phyloP scores from a whole-genome alignment of 2,797 vertebrate genomes.

The Anableps anableps region DNA sequence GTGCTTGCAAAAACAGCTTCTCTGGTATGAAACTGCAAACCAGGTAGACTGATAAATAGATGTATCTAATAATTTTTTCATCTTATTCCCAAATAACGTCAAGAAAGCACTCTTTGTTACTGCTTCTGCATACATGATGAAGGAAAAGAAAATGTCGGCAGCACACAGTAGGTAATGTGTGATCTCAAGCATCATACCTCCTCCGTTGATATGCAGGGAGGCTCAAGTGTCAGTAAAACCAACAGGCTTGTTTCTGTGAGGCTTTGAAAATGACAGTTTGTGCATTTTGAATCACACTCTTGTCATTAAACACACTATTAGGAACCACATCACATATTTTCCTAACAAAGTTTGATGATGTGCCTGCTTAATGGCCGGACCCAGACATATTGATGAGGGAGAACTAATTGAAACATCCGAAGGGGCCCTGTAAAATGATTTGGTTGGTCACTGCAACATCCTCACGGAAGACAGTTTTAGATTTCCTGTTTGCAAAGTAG shows the following conservation, averaged over 20 bases:
- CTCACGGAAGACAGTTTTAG: conserved; percentile 13
- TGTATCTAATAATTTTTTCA: not conserved
- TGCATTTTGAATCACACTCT: conserved; percentile 17
- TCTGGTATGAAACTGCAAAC: conserved; percentile 17
- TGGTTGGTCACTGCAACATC: conserved; percentile 4
- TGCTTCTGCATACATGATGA: not conserved
- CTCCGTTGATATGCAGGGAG: not conserved
- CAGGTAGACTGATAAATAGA: conserved; percentile 1
- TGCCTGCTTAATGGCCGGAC: conserved; percentile 25
- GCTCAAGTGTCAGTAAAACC: conserved; percentile 10
- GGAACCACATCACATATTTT: conserved; percentile 34
- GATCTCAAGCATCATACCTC: not conserved
- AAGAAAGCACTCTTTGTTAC: not conserved
- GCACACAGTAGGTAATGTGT: not conserved
- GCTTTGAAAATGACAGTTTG: conserved; percentile 12
- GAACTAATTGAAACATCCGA: conserved; percentile 42
- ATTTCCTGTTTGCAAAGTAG: conserved; percentile 16
- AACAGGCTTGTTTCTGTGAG: conserved; percentile 22
- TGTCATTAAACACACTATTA: conserved; percentile 43
- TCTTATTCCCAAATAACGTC: not conserved
- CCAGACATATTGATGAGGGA: conserved; percentile 26
- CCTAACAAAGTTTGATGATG: conserved; percentile 31
- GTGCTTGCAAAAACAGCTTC: conserved; percentile 5
- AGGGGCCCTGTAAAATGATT: conserved; percentile 11
- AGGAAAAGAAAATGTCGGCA: not conserved